These are phyloP conservation scores for Machimus atricapillus DNA, from an alignment of 2,888 invertebrate species.

Conservation along the genomic window DNA sequence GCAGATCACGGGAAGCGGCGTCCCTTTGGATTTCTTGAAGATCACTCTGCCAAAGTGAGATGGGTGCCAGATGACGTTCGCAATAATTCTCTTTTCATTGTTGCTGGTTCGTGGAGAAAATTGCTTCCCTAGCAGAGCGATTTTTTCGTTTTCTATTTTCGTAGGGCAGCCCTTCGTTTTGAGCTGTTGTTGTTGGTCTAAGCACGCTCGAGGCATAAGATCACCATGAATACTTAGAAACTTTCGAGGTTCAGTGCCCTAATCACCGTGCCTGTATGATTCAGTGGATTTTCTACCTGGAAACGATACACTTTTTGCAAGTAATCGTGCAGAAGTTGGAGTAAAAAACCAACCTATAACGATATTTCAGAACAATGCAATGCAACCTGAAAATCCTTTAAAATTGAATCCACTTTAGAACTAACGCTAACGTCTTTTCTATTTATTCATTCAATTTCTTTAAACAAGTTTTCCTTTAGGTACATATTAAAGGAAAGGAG, in stretches of 20 bases:
- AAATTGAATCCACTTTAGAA: neutral
- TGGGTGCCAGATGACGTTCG: constrained; percentile 45
- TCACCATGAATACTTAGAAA: neutral
- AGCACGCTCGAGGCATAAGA: neutral
- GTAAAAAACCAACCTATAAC: neutral
- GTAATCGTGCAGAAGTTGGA: neutral
- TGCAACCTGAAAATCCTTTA: neutral
- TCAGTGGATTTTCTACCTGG: constrained; percentile 45
- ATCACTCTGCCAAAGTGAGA: neutral
- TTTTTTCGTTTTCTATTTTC: neutral
- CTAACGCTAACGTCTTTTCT: too few species aligned
- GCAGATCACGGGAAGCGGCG: constrained; percentile 14
- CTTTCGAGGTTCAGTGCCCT: constrained; percentile 41
- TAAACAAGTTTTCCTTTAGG: too few species aligned
- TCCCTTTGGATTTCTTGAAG: constrained; percentile 13
- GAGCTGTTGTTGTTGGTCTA: neutral
- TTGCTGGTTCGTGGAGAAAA: neutral
- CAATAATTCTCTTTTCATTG: constrained; percentile 42
- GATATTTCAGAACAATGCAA: neutral
- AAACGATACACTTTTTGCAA: neutral
- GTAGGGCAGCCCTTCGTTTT: neutral
- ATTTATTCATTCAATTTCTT: too few species aligned
- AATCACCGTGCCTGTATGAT: constrained; percentile 40
- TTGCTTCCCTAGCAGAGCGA: neutral
- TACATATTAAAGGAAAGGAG: too few species aligned